A percentile compares a stretch with the other conserved stretches of the same genome.
Conservation (phyloP, 2,888 invertebrate species). For the Polydrusus cervinus region DNA sequence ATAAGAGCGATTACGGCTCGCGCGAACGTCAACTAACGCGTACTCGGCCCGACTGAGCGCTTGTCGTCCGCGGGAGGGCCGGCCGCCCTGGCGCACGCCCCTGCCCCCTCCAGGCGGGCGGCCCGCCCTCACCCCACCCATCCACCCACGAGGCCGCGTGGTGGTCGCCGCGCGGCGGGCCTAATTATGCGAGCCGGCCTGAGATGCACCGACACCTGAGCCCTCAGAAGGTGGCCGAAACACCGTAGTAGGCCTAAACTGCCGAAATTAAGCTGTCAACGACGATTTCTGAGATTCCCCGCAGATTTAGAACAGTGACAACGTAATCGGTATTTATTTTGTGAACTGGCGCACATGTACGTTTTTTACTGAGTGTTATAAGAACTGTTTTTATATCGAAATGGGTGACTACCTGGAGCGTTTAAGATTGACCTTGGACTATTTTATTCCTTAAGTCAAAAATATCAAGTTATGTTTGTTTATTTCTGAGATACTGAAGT, state of each 20-base stretch:
- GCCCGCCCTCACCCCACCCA: conserved; percentile 70
- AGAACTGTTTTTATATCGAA: no score
- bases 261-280: conserved; percentile 43
- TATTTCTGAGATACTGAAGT: no score
- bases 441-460: no score
- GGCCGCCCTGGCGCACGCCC: conserved; percentile 71
- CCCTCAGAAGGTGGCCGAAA: conserved; percentile 58
- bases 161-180: conserved; percentile 67
- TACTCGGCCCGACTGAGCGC: conserved; percentile 54
- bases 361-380: not conserved
- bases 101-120: conserved; percentile 65
- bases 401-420: no score
- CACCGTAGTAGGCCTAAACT: conserved; percentile 34
- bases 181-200: conserved; percentile 65
- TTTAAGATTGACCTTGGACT: no score
- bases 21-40: conserved; percentile 57
- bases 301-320: conserved; percentile 26
- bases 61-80: conserved; percentile 65
- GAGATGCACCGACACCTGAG: conserved; percentile 65
- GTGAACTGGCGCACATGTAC: not conserved
- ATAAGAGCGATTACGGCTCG: conserved; percentile 59
- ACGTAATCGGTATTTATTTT: conserved; percentile 14
- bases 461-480: no score
- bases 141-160: conserved; percentile 69
- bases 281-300: conserved; percentile 46